Conservation (phyloP, 2,113 vertebrate genomes). For the Argyrosomus japonicus region DNA sequence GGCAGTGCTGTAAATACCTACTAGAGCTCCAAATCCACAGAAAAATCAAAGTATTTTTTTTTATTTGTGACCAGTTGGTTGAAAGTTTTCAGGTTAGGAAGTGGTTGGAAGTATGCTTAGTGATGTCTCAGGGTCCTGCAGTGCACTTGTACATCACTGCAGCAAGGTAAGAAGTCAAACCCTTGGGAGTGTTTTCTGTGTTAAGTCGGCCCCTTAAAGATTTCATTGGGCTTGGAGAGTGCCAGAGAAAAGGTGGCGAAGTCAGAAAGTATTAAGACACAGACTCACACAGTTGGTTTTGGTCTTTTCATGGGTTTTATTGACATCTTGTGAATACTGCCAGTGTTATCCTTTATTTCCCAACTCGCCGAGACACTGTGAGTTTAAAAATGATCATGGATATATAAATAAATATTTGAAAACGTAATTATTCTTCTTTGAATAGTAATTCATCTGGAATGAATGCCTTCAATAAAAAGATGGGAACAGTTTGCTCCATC, state of each 20-base stretch:
- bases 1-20: not conserved
- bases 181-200: not conserved
- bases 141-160: not conserved
- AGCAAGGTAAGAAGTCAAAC: not conserved
- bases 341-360: not conserved
- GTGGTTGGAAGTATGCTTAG: not conserved
- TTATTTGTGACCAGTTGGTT: not conserved
- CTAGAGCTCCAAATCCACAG: not conserved
- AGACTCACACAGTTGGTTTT: not conserved
- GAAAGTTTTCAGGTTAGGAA: not conserved
- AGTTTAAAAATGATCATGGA: not conserved
- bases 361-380: too few relatives aligned
- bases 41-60: too few relatives aligned
- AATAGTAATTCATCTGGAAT: not conserved
- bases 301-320: not conserved
- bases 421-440: not conserved
- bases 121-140: not conserved
- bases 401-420: not conserved
- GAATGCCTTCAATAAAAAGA: not conserved
- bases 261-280: not conserved
- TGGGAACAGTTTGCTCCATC: not conserved
- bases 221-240: not conserved
- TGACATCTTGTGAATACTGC: not conserved
- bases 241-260: not conserved
- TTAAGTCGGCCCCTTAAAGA: not conserved